Evolutionary conservation across 2,888 invertebrate species (phyloP), one percentile per base, ranked within the genome.

Genomic region (Plusia festucae): DNA sequence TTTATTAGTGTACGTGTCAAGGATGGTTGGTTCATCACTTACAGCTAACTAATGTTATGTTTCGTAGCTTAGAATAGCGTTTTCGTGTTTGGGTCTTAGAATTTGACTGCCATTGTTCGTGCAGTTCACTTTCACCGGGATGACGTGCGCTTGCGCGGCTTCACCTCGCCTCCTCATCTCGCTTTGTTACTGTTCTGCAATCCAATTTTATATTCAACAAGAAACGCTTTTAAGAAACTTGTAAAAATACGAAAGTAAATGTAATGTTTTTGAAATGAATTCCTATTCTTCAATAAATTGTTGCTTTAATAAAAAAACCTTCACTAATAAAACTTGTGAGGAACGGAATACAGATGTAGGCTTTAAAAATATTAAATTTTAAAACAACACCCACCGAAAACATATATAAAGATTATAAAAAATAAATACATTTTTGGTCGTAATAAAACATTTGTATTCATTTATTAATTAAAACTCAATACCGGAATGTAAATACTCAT

Each of bases 111-210:
- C 79, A 88, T 91, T 90, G 90, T 90, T 78, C 78, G 81, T 76
- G 72, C 70, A 82, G 75, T 87, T 86, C 83, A 91, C 93, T 93
- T 93, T 93, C 92, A 83, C 91, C 85, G 73, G 79, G 87, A 83
- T 88, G 86, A 88, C 85, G 85, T 78, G 82, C 83, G 82, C 79
- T 65, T 60, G 81, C 80, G 72, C 73, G 67, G 74, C 63, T 63
- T 54, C 68, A 67, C 66, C 65, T 73, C 57, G 59, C 59, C 67
- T 51, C 61, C 70, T 70, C 69, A 73, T 73, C 72, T 55, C 70
- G 63, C 61, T 76, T 74, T 76, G 72, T 80, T 72, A 69, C 58
- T 63, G 44, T 58, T 32, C 49, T 49, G 20, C 20, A 22, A 75
- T 49, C 18, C 11, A 49, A 49, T 20, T n/a, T n/a, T n/a, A n/a